phyloP scores from a whole-genome alignment of 2,113 vertebrate genomes.

The Sceloporus tristichus region DNA sequence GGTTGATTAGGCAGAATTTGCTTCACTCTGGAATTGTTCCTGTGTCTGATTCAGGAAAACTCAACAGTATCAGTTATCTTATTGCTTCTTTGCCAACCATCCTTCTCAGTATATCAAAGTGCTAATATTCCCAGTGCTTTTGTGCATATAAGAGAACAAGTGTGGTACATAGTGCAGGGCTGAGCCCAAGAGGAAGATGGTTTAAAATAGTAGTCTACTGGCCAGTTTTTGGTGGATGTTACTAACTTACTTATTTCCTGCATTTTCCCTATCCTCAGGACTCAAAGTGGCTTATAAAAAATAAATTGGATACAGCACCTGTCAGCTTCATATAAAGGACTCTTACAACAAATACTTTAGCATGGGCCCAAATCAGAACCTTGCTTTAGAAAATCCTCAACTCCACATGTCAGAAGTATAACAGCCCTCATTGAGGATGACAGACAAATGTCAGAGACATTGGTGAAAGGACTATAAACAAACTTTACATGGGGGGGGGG shows the following conservation, averaged over 20 bases:
- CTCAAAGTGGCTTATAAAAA: too few species aligned
- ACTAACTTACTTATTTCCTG: not conserved
- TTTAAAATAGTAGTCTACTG: not conserved
- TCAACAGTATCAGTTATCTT: slow-evolving; percentile 43
- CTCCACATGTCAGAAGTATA: not conserved
- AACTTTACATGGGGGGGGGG: too few species aligned
- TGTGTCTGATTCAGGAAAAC: slow-evolving; percentile 60
- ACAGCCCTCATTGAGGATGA: not conserved
- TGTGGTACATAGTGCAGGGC: not conserved
- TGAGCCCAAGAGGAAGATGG: not conserved
- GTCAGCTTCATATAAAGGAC: not conserved
- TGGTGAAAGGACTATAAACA: not conserved
- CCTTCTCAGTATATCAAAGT: not conserved
- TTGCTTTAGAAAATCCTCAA: not conserved
- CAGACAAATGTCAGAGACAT: not conserved
- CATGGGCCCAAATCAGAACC: not conserved
- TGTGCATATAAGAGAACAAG: not conserved
- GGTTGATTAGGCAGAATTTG: slow-evolving; percentile 65
- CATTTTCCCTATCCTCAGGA: too few species aligned
- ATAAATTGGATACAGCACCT: too few species aligned
- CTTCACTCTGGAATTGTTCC: slow-evolving; percentile 52
- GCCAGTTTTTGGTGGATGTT: not conserved
- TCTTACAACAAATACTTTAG: not conserved
- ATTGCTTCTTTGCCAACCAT: not conserved
- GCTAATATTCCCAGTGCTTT: not conserved